phyloP scores from a whole-genome alignment of 2,113 vertebrate genomes.

The Ictalurus furcatus region DNA sequence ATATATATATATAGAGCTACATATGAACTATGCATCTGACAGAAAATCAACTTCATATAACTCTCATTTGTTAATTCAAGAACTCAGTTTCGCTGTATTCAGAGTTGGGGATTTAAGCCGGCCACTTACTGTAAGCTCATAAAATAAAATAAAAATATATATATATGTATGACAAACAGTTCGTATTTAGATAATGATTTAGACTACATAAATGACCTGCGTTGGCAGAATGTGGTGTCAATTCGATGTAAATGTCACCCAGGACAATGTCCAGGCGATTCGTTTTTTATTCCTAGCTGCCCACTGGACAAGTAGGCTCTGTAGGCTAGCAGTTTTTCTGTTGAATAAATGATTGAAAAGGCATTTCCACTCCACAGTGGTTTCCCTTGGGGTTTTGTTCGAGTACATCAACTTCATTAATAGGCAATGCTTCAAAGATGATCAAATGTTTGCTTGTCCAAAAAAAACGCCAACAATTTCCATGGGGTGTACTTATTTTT shows the following conservation, averaged over 20 bases:
- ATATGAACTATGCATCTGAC: slow-evolving; percentile 31
- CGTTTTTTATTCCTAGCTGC: neutral
- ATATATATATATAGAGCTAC: neutral
- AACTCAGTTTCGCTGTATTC: neutral
- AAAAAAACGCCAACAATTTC: too few relatives aligned
- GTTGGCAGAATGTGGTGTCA: neutral
- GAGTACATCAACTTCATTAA: too few relatives aligned
- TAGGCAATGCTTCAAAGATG: too few relatives aligned
- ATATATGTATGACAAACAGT: neutral
- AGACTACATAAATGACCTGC: neutral
- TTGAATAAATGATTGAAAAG: too few relatives aligned
- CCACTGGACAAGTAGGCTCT: neutral
- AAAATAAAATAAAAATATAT: neutral
- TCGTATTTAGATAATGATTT: neutral
- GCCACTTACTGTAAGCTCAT: neutral
- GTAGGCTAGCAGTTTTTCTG: too few relatives aligned
- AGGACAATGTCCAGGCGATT: neutral
- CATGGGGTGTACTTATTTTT: too few relatives aligned
- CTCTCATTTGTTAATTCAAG: neutral
- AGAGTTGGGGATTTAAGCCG: neutral
- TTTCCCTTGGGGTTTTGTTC: too few relatives aligned
- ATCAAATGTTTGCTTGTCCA: too few relatives aligned
- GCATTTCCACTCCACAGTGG: too few relatives aligned
- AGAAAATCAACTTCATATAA: slow-evolving; percentile 11
- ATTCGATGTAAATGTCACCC: neutral